phyloP scores from a whole-genome alignment of 1,140 invertebrate genomes.

The Platyscapa corneri region DNA sequence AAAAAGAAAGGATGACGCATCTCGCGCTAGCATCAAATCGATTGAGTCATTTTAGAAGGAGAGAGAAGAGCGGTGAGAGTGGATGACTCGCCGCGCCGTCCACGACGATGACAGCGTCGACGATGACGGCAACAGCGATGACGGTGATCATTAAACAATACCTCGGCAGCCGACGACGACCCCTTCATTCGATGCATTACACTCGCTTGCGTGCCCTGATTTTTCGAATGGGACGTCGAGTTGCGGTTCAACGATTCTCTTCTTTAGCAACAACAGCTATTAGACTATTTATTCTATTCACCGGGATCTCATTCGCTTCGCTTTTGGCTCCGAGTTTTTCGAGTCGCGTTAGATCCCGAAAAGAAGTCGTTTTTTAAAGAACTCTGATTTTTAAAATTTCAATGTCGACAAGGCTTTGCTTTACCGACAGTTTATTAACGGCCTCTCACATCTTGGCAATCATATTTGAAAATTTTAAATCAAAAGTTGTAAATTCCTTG shows the following conservation, averaged over 20 bases:
- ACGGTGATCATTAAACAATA: slow-evolving; percentile 49
- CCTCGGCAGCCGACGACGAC: slow-evolving; percentile 5
- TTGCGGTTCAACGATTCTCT: slow-evolving; percentile 20
- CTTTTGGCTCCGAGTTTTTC: too few relatives aligned
- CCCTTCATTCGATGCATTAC: slow-evolving; percentile 27
- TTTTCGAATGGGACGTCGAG: slow-evolving; percentile 27
- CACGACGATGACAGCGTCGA: not conserved
- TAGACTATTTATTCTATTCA: not conserved
- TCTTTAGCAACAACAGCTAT: too few relatives aligned
- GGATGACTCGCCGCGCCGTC: not conserved
- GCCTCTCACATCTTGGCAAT: too few relatives aligned
- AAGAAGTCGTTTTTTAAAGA: not conserved
- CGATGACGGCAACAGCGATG: slow-evolving; percentile 20
- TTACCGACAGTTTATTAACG: not conserved
- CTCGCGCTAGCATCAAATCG: slow-evolving; percentile 4
- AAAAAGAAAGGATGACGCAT: slow-evolving; percentile 31
- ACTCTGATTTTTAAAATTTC: not conserved
- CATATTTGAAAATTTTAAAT: too few relatives aligned
- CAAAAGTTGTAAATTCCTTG: too few relatives aligned
- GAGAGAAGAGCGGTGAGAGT: not conserved
- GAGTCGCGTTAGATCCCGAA: too few relatives aligned
- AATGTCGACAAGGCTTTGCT: too few relatives aligned
- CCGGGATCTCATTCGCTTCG: too few relatives aligned
- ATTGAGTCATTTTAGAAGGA: slow-evolving; percentile 34
- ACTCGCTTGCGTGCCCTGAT: slow-evolving; percentile 30